Evolutionary conservation across 2,888 invertebrate species (phyloP), one percentile per base, ranked within the genome.

Genomic region (Trissolcus brochymenae): DNA sequence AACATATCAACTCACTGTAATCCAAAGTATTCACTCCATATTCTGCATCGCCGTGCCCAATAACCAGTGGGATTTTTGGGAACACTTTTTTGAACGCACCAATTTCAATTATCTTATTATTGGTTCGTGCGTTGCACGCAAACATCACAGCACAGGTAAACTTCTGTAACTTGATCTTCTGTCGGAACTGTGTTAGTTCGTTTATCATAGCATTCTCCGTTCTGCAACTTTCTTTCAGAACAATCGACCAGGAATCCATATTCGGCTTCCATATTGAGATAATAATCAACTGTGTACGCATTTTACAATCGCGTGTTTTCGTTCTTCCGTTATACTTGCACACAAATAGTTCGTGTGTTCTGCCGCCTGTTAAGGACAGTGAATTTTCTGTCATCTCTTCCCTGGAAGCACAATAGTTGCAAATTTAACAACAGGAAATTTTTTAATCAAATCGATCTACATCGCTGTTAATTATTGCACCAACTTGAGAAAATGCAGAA

Each of bases 41-140:
- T 79, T 89, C 89, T 41, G 88, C 88, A 29, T 81, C 82, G 0
- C 88, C 88, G 59, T 84, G 84, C 50, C 84, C 82, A 3, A 88
- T 88, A 25, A 85, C 76, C 29, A 89, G 71, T 51, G 87, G 85
- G 46, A 88, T 79, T 7, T 82, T 74, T 0, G 88, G 88, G 65
- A 89, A 89, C 9, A 85, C 61, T 65, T 81, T 84, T 55, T 83
- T 87, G 29, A 89, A 89, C 21, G 84, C 82, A 19, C 71, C 66
- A 0, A 87, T 82, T 72, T 89, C 89, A 6, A 85, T 80, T 43
- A 85, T 64, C 11, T 76, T 64, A 7, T 82, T 82, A 14, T 67
- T 19, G 0, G 85, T 84, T 3, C 89, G 83, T 25, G 82, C 87
- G 16, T 76, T 80, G 62, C 89, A 89, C 0, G 85, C 84, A 56